Evolutionary conservation across 2,113 vertebrate species (phyloP), one percentile per base, ranked within the genome.

Genomic region (Gulo gulo): DNA sequence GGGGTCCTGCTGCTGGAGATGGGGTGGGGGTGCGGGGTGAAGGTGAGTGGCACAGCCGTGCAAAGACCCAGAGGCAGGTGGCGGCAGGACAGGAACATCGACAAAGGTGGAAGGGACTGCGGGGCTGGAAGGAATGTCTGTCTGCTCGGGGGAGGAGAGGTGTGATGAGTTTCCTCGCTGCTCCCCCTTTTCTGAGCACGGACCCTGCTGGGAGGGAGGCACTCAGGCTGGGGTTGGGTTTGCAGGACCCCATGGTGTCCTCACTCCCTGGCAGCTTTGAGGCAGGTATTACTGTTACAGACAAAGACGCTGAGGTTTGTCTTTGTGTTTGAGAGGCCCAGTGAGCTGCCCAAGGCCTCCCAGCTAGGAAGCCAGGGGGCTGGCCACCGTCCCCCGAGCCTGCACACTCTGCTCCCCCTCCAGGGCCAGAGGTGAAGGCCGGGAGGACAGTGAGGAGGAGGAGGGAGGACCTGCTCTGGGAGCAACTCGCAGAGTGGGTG

Each of bases 211-310:
- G 61, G 61, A 16, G 61, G 21, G 47, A 10, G 23, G 24, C 7
- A 3, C 34, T n/a, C 34, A 20, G 67, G 34, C 67, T 0, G 8
- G 34, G 34, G 3, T 20, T 29, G 73, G 73, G 14, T 74, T 45
- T 9, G 20, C 6, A 3, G n/a, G 36, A 26, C 45, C 52, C 2
- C 52, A 0, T 24, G 21, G 0, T 11, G 2, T 12, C 36, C 50
- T 42, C 76, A 34, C 12, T 3, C 14, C 5, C 15, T 23, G 18
- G n/a, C 29, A 14, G n/a, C 76, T 84, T 80, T 1, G 1, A 82
- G 65, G 73, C 3, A 0, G 69, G 29, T 13, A 1, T 71, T 9
- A 31, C 1, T 0, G 8, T 50, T 34, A 8, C 24, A 82, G 91
- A 82, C 6, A 45, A 45, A 76, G 24, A 52, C 4, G 0, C 74